Base-by-base conservation (phyloP, 1,140 invertebrate genomes). In the Caenorhabditis remanei region DNA sequence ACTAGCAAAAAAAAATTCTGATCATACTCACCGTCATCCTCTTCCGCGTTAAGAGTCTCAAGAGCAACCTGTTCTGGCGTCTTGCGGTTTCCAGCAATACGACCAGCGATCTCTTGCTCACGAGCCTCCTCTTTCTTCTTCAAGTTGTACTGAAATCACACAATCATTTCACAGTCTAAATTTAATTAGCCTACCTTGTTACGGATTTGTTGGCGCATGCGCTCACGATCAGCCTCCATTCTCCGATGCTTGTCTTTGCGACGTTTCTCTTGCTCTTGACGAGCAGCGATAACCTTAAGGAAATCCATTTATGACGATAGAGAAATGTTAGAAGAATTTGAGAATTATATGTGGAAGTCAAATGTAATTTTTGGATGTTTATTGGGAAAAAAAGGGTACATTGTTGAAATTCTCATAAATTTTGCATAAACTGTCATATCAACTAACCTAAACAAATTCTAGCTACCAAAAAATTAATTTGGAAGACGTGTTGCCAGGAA, bases 181-280 rank as follows among this genome's bases (percentile, higher is more conserved):
- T 11, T 0, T 63, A 32, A 11, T 8, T 40, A 24, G 24, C 19
- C 3, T 24, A 79, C 71, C 71, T 79, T 79, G 46, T 79, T 79
- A 3, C 71, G 43, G 46, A 79, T 79, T 79, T 79, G 71, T 14
- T 79, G 71, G 13, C 71, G 71, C 71, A 79, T 79, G 14, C 71
- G 71, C 46, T 79, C 71, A 48, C 71, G 43, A 79, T 79, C 71
- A 24, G 71, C 71, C 19, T 79, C 71, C 71, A 79, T 79, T 24
- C 71, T 79, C 1, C 71, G 43, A 32, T 79, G 71, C 71, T 79
- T 79, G 21, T 79, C 71, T n/a, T 79, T 50, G 46, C 71, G 71
- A 79, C 71, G 71, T 24, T 79, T 79, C 46, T 79, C 71, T 79
- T 79, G 71, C 43, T 79, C 71, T 50, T 50, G 71, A 32, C 71